These are phyloP conservation scores for Zapus hudsonius DNA, from an alignment of 2,113 vertebrate species.

Conservation along the genomic window DNA sequence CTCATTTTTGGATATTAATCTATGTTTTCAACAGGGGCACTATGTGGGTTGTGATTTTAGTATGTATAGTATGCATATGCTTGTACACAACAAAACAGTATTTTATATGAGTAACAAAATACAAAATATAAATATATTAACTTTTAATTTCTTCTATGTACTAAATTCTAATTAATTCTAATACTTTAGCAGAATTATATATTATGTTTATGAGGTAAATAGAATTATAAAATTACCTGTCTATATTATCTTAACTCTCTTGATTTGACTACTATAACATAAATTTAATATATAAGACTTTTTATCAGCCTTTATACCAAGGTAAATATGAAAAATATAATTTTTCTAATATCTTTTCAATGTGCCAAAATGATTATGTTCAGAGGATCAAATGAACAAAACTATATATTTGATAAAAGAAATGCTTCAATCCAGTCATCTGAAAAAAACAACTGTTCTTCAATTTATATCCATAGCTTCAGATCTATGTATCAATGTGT, in stretches of 20 bases:
- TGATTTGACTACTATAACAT: conserved; percentile 45
- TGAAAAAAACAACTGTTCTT: neutral
- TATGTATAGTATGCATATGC: neutral
- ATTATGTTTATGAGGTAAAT: conserved; percentile 66
- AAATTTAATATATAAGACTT: neutral
- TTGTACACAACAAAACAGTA: conserved; percentile 3
- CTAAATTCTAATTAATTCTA: conserved; percentile 53
- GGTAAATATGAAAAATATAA: neutral
- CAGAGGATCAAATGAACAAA: neutral
- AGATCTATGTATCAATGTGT: neutral
- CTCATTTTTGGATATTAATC: neutral
- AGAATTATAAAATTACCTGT: conserved; percentile 59
- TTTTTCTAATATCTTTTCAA: neutral
- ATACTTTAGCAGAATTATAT: conserved; percentile 77
- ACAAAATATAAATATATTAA: conserved; percentile 59
- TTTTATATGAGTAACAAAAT: conserved; percentile 38
- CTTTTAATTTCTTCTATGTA: conserved; percentile 70
- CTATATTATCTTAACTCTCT: conserved; percentile 22
- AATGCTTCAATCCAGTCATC: neutral
- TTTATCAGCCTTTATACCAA: neutral
- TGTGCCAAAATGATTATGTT: neutral
- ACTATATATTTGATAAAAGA: neutral
- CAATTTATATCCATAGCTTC: neutral
- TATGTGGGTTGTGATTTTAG: neutral
- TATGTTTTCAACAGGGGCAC: neutral